Percentiles rank a stretch among this genome's conserved stretches.
These are phyloP conservation scores for Isichthys henryi DNA, from an alignment of 2,113 vertebrate species.

Conservation along the genomic window DNA sequence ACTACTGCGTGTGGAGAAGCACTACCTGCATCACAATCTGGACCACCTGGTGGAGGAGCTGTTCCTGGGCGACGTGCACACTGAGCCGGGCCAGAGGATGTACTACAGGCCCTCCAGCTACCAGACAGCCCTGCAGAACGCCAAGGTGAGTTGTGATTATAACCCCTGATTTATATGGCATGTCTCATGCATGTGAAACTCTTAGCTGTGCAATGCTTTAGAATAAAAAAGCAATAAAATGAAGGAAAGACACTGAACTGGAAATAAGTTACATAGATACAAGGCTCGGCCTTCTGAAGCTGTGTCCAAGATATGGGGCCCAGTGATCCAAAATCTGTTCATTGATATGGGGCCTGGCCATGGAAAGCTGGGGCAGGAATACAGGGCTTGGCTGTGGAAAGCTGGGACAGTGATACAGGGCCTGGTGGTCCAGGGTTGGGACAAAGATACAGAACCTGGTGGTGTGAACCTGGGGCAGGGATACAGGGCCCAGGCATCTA, in stretches of 20 bases:
- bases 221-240: neutral
- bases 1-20: conserved; percentile 87
- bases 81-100: conserved; percentile 76
- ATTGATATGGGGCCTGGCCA: no score
- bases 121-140: conserved; percentile 83
- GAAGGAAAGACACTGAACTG: neutral
- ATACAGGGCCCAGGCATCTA: neutral
- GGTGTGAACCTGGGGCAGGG: neutral
- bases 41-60: conserved; percentile 90
- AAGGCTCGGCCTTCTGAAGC: neutral
- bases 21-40: conserved; percentile 79
- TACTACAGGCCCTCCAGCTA: conserved; percentile 91
- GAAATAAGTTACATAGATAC: neutral
- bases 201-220: neutral
- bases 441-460: neutral
- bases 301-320: no score
- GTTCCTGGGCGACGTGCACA: conserved; percentile 89
- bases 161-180: neutral
- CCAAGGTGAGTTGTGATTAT: conserved; percentile 66
- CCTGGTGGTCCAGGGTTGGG: no score
- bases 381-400: no score
- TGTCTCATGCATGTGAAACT: neutral
- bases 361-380: no score
- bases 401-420: no score
- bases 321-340: no score